Base-by-base conservation (phyloP, 2,797 vertebrate species). In the Epinephelus awoara region DNA sequence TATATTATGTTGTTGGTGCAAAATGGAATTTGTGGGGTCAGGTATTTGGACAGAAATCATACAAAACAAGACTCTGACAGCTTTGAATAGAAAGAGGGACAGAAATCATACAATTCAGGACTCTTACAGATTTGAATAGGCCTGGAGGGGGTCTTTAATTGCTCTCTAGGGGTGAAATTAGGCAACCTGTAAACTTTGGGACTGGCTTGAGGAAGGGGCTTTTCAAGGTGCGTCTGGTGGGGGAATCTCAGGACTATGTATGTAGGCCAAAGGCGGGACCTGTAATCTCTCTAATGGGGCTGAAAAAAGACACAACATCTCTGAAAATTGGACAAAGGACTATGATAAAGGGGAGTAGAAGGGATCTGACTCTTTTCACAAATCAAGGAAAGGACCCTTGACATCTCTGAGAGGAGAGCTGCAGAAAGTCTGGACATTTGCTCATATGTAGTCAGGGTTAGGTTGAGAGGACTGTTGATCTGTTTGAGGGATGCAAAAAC, bases 121-220 rank as follows among this genome's bases (percentile, higher is more conserved):
- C n/a, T 27, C 27, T 85, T 82, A 84, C 67, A 83, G 72, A 74
- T 84, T 63, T 84, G 72, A 75, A 82, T 67, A 56, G 59, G 56
- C 14, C 5, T 74, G 72, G 51, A 62, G 66, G 65, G 58, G 34
- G 47, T 80, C 52, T 82, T 79, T 83, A 86, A 91, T 85, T 88
- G 83, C 79, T 73, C 72, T 88, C 85, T 84, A 11, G 27, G 49
- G 77, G 29, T 59, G 67, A 49, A 77, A 29, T 46, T 40, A 77
- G 74, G 75, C 59, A 71, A 74, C 71, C 55, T 77, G 68, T 77
- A 87, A 85, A 83, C 63, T 88, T 59, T 40, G 56, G 29, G 70
- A 63, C n/a, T 57, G 68, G 34, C 74, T 46, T 66, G 46, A 63
- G 67, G 49, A 83, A 68, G 58, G 63, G 73, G 67, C 62, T 59